phyloP scores from a whole-genome alignment of 1,140 invertebrate species.

The Theocolax elegans region DNA sequence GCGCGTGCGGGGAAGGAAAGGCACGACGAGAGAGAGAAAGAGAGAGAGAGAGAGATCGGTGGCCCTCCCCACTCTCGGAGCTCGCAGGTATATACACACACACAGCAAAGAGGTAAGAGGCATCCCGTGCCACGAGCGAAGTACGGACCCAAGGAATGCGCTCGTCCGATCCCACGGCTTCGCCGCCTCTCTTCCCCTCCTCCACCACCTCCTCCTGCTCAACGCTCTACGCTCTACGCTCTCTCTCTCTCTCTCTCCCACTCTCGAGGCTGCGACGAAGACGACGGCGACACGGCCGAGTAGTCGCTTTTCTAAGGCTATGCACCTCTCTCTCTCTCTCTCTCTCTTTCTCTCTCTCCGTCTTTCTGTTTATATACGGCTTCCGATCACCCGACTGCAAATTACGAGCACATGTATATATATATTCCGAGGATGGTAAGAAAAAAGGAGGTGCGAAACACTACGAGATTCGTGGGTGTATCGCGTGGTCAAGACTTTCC shows the following conservation, averaged over 20 bases:
- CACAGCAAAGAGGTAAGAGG: slow-evolving; percentile 42
- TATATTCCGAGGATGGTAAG: too few species aligned
- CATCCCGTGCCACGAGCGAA: slow-evolving; percentile 54
- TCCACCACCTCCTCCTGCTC: slow-evolving; percentile 27
- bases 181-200: slow-evolving; percentile 45
- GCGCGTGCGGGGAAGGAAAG: background rate
- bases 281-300: background rate
- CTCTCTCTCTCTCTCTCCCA: too few species aligned
- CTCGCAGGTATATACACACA: too few species aligned
- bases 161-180: slow-evolving; percentile 65
- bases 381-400: too few species aligned
- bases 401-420: too few species aligned
- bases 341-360: slow-evolving; percentile 26
- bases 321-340: slow-evolving; percentile 37
- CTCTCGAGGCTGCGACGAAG: background rate
- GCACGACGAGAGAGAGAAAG: too few species aligned
- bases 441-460: too few species aligned
- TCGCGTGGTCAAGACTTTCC: too few species aligned
- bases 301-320: background rate
- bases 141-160: slow-evolving; percentile 61
- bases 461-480: too few species aligned
- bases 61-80: background rate
- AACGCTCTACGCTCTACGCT: background rate
- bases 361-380: background rate
- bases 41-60: background rate